Conservation (phyloP, 2,113 vertebrate species). For the Ictalurus furcatus region DNA sequence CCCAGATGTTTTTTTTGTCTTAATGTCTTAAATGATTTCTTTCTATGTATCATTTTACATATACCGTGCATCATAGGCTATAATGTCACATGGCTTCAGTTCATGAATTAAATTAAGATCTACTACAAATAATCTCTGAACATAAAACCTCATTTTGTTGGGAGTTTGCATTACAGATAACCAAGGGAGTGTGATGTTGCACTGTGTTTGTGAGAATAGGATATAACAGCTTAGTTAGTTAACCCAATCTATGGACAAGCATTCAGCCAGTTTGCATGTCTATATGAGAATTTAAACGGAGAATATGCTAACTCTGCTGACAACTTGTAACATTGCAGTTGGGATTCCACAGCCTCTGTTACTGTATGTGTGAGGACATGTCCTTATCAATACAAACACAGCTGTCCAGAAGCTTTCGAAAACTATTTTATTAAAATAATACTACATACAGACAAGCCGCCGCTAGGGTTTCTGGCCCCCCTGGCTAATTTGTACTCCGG, state of each 20-base stretch:
- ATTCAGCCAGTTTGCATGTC: neutral
- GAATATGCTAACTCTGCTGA: neutral
- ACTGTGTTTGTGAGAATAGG: neutral
- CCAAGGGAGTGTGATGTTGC: neutral
- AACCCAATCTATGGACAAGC: neutral
- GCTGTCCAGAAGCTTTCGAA: neutral
- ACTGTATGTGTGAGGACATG: neutral
- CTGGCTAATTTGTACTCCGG: too few species aligned
- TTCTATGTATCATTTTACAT: neutral
- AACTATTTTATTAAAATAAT: neutral
- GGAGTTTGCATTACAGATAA: neutral
- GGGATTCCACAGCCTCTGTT: neutral
- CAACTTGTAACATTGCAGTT: neutral
- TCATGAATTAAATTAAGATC: neutral
- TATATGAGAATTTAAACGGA: neutral
- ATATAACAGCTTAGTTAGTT: neutral
- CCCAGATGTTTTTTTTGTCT: neutral
- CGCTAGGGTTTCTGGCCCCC: too few species aligned
- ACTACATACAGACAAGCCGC: neutral
- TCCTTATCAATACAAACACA: neutral
- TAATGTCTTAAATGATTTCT: neutral
- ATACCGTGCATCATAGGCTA: neutral
- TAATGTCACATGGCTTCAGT: neutral
- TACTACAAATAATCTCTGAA: neutral
- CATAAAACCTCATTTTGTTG: neutral